Percentiles rank a stretch among this genome's conserved stretches.
Conservation (phyloP, 2,113 vertebrate genomes). For the Rhea pennata region DNA sequence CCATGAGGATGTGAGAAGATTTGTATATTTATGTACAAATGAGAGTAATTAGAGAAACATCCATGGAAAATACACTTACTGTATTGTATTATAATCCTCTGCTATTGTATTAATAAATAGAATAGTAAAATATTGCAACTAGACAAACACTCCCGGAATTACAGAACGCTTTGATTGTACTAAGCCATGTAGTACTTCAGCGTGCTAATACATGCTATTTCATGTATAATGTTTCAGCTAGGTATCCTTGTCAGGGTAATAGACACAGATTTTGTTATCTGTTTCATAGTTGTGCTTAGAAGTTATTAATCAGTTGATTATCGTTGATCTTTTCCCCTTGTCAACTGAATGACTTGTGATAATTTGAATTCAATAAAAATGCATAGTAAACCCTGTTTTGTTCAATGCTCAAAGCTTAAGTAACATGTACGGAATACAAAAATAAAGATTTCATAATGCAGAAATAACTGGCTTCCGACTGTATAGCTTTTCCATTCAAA, state of each 20-base stretch:
- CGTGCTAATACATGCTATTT: rapidly evolving
- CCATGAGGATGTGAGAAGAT: background rate
- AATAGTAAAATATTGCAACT: background rate
- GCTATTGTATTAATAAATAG: background rate
- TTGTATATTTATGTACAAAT: background rate
- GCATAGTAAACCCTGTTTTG: background rate
- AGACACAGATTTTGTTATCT: background rate
- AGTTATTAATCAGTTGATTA: background rate
- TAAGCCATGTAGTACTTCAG: background rate
- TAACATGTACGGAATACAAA: background rate
- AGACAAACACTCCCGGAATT: background rate
- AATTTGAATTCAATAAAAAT: slow-evolving; percentile 18
- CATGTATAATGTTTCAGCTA: background rate
- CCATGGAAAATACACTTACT: background rate
- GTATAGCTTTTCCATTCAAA: background rate
- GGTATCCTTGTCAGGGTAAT: background rate
- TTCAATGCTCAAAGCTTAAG: background rate
- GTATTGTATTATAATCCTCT: background rate
- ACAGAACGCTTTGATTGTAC: background rate
- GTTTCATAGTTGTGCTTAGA: background rate
- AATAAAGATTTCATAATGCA: background rate
- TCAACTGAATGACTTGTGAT: background rate
- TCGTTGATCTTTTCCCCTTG: background rate
- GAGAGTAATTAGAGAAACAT: background rate
- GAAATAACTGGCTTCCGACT: background rate